phyloP scores from a whole-genome alignment of 1,140 invertebrate genomes.

The Bicyclus anynana region DNA sequence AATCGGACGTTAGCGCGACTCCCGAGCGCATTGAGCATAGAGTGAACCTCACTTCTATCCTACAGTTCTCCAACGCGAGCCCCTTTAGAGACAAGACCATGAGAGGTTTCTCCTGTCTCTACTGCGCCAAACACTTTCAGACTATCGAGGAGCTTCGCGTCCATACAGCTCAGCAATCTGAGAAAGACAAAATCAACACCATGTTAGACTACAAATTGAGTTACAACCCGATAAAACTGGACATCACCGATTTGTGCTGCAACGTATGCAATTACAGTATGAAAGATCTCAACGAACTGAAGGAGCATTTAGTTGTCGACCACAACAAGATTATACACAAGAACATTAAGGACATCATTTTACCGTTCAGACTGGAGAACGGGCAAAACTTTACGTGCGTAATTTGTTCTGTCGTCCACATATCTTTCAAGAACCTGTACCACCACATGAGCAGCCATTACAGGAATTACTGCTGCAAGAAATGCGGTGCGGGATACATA shows the following conservation, averaged over 20 bases:
- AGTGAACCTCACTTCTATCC: constrained; percentile 64
- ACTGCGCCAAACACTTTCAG: constrained; percentile 59
- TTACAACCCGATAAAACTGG: constrained; percentile 67
- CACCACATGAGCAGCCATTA: constrained; percentile 72
- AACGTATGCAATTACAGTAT: constrained; percentile 49
- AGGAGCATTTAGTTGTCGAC: constrained; percentile 43
- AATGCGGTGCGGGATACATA: constrained; percentile 64
- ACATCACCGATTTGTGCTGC: constrained; percentile 59
- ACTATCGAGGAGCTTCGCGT: constrained; percentile 50
- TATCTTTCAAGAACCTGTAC: constrained; percentile 67
- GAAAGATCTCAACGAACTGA: constrained; percentile 55
- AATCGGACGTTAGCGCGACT: constrained; percentile 58
- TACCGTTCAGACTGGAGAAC: constrained; percentile 59
- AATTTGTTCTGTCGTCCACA: constrained; percentile 57
- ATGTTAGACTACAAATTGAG: constrained; percentile 70
- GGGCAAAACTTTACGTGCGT: constrained; percentile 62
- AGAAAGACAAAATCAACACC: constrained; percentile 63
- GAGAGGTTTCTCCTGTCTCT: constrained; percentile 66
- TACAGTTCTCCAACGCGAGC: constrained; percentile 66
- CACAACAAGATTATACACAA: constrained; percentile 61
- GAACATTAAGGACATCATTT: constrained; percentile 66
- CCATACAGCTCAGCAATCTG: constrained; percentile 51
- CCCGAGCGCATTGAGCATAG: constrained; percentile 68
- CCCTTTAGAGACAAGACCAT: constrained; percentile 66
- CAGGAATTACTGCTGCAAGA: constrained; percentile 66